These are phyloP conservation scores for Xenopus petersii DNA, from an alignment of 2,797 vertebrate genomes.

Conservation along the genomic window DNA sequence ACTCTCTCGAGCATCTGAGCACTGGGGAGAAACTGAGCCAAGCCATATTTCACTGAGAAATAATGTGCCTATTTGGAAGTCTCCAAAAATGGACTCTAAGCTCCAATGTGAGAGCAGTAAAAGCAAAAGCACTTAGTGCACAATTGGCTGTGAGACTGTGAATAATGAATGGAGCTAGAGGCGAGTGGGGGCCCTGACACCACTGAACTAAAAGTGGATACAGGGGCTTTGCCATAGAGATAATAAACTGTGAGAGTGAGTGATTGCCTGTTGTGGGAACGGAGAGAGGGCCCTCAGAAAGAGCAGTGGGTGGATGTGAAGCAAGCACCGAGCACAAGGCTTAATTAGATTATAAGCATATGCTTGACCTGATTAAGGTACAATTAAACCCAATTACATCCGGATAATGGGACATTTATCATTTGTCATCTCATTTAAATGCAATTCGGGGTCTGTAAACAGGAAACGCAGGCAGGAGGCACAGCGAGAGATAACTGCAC, in stretches of 20 bases:
- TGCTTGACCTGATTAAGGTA: conserved; percentile 42
- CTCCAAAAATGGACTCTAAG: too few relatives aligned
- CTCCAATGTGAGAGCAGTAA: too few relatives aligned
- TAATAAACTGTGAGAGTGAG: neutral
- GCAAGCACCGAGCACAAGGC: conserved; percentile 1
- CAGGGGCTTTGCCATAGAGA: too few relatives aligned
- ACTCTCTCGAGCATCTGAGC: too few relatives aligned
- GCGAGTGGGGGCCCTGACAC: too few relatives aligned
- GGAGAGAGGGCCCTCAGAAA: neutral
- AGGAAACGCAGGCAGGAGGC: conserved; percentile 15
- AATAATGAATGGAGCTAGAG: too few relatives aligned
- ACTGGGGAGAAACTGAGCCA: too few relatives aligned
- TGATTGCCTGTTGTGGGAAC: neutral
- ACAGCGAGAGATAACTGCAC: neutral
- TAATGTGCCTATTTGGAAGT: too few relatives aligned
- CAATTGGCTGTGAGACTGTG: too few relatives aligned
- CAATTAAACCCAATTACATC: conserved; percentile 36
- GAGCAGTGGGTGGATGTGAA: conserved; percentile 12
- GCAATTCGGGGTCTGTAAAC: conserved; percentile 14
- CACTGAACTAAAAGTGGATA: too few relatives aligned
- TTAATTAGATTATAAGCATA: conserved; percentile 39
- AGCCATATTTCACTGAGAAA: too few relatives aligned
- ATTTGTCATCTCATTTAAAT: conserved; percentile 40
- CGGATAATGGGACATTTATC: conserved; percentile 31
- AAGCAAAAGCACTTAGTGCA: too few relatives aligned